Evolutionary conservation across 2,797 vertebrate genomes (phyloP).

Genomic region (Amblyopsis hoosieri): DNA sequence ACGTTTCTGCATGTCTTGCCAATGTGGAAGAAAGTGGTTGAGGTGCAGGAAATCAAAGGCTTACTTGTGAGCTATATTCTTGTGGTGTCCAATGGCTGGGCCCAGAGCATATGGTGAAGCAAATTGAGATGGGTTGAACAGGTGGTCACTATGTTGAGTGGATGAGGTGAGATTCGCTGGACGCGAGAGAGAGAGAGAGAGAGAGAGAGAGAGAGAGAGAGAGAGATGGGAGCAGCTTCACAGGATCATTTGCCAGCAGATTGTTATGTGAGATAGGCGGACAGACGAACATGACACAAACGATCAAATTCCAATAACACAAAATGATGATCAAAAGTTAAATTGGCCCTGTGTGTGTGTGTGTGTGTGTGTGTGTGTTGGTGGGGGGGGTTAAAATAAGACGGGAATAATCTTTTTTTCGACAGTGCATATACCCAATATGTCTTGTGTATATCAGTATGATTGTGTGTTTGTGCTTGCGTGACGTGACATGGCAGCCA

Average conservation of each 20-base stretch:
- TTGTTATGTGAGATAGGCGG: background rate
- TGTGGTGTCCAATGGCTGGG: constrained; percentile 55
- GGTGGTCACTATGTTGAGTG: constrained; percentile 72
- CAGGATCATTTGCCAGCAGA: background rate
- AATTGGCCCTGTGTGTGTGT: background rate
- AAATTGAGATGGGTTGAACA: constrained; percentile 82
- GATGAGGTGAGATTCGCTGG: constrained; percentile 34
- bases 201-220: constrained; percentile 2
- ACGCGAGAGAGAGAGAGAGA: constrained; percentile 12
- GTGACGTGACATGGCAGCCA: background rate
- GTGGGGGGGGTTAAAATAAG: no score
- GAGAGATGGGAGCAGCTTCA: background rate
- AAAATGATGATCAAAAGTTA: background rate
- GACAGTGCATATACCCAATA: no score
- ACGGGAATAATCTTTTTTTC: no score
- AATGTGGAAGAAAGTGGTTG: constrained; percentile 1
- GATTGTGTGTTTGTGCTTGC: no score
- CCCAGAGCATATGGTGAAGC: constrained; percentile 80
- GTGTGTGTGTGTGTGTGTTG: background rate
- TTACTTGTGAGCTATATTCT: constrained; percentile 74
- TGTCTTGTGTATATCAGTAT: no score
- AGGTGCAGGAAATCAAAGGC: constrained; percentile 61
- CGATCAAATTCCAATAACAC: background rate
- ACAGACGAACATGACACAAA: background rate
- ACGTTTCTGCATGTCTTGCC: background rate